Evolutionary conservation across 2,113 vertebrate genomes (phyloP).

Genomic region (Dryoscopus gambensis): DNA sequence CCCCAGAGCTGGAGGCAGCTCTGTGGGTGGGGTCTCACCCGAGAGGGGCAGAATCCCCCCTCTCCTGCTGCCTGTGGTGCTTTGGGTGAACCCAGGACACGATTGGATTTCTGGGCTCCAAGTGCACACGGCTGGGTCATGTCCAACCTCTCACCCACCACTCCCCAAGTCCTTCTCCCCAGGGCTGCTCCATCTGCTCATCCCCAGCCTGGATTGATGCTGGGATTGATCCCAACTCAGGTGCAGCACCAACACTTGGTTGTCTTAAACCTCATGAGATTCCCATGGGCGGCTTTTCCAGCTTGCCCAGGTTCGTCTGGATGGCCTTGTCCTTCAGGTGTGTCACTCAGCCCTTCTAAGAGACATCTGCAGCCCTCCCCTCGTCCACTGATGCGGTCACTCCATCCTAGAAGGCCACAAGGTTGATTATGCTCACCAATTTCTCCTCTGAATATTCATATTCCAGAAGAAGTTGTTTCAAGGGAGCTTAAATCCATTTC

Average conservation of each 20-base stretch:
- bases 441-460: background rate
- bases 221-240: accelerated
- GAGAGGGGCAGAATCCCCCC: background rate
- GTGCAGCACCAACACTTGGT: too few species aligned
- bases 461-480: background rate
- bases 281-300: background rate
- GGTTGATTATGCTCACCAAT: background rate
- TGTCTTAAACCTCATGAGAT: background rate
- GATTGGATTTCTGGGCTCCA: accelerated
- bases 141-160: background rate
- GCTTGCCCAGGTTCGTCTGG: background rate
- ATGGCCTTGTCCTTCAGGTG: background rate
- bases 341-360: background rate
- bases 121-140: accelerated
- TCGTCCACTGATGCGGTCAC: background rate
- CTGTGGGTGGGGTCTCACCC: background rate
- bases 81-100: accelerated
- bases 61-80: accelerated
- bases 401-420: background rate
- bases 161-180: background rate
- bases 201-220: background rate
- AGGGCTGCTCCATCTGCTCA: background rate
- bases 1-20: background rate
- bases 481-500: background rate
- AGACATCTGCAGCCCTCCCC: background rate